phyloP scores from a whole-genome alignment of 2,113 vertebrate species.

The Callipepla squamata region DNA sequence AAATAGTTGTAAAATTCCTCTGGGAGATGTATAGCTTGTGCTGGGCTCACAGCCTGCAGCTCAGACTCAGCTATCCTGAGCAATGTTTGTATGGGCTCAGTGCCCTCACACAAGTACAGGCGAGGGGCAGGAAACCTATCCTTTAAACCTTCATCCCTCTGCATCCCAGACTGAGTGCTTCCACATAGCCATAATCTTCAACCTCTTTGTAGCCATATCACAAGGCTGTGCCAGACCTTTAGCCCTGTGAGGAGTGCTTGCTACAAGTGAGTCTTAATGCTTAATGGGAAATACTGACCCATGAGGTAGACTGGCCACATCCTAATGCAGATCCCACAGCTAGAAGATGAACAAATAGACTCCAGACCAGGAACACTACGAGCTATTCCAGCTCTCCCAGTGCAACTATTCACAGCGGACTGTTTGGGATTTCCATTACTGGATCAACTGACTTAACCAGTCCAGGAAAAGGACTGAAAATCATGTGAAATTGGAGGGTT shows the following conservation, averaged over 20 bases:
- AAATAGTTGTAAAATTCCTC: background rate
- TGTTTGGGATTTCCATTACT: background rate
- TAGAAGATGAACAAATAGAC: fast-evolving
- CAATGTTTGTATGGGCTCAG: background rate
- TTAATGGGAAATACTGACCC: background rate
- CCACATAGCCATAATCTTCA: fast-evolving
- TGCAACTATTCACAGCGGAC: background rate
- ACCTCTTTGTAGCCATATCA: background rate
- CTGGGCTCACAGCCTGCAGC: background rate
- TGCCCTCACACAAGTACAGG: fast-evolving
- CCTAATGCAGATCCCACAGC: fast-evolving
- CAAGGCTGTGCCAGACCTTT: background rate
- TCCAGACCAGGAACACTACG: background rate
- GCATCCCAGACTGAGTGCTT: fast-evolving
- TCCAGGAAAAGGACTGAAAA: background rate
- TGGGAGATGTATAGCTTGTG: background rate
- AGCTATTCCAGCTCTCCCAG: background rate
- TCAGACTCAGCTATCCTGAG: background rate
- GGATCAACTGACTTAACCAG: background rate
- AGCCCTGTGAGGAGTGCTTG: fast-evolving
- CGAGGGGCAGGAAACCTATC: background rate
- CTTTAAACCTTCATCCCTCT: background rate
- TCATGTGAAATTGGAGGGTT: background rate
- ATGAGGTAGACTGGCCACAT: fast-evolving
- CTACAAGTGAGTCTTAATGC: fast-evolving